Evolutionary conservation across 2,113 vertebrate genomes (phyloP).

Genomic region (Trochalopteron elliotii): DNA sequence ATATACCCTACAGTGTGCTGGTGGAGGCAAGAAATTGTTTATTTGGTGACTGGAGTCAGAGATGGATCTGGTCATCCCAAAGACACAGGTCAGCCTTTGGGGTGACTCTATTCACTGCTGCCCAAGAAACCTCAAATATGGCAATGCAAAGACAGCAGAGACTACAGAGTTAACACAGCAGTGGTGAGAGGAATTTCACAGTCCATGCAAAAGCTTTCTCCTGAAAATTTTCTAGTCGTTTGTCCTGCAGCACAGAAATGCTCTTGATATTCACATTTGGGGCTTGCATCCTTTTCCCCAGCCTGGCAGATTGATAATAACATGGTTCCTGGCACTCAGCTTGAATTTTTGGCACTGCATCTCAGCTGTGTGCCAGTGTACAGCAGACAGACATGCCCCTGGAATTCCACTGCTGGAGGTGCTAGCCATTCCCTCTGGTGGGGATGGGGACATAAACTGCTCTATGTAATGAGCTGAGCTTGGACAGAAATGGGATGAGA

Average conservation of each 20-base stretch:
- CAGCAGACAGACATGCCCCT: neutral
- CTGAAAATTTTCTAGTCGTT: neutral
- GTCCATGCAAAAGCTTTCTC: neutral
- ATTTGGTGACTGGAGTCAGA: neutral
- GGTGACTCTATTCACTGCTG: neutral
- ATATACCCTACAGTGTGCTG: neutral
- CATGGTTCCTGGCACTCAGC: neutral
- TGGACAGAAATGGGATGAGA: neutral
- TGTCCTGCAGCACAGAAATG: neutral
- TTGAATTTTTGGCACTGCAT: neutral
- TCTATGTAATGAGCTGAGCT: fast-evolving
- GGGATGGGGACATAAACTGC: neutral
- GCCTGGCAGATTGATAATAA: neutral
- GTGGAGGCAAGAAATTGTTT: neutral
- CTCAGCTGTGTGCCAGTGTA: neutral
- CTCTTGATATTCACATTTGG: fast-evolving
- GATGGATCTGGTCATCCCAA: neutral
- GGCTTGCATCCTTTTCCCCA: neutral
- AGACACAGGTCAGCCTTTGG: neutral
- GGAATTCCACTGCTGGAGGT: neutral
- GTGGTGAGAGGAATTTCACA: neutral
- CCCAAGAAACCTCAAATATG: neutral
- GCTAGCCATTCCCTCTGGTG: neutral
- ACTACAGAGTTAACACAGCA: neutral
- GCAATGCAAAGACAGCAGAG: neutral